Evolutionary conservation across 2,888 invertebrate genomes (phyloP), one percentile per base, ranked within the genome.

Genomic region (Eristalinus aeneus): DNA sequence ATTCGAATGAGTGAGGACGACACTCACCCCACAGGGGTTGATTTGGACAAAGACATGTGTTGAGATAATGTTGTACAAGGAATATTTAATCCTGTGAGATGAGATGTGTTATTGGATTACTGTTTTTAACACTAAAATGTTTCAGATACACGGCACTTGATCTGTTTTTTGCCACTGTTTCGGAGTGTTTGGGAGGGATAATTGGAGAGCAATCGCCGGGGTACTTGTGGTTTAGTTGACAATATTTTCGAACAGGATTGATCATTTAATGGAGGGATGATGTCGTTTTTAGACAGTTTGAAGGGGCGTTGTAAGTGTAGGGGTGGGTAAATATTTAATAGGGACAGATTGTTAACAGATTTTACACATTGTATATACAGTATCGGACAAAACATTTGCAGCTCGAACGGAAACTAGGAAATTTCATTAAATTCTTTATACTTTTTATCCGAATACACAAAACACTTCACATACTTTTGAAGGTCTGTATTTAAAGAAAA

Each of bases 61-160:
- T 82, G 69, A 53, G 61, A 78, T 86, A 78, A 82, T 82, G 69
- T 82, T 78, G 54, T 74, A 77, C 77, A 63, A 65, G 76, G 69
- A 86, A 86, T 77, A 74, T 75, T 74, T 86, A 82, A 86, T 86
- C 86, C 71, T 12, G 46, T 78, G 65, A 77, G 11, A 69, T 71
- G 73, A 71, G 82, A 67, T 71, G 69, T 78, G 54, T 86, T 82
- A 82, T 74, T 22, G 82, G 82, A 86, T 86, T 82, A 86, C 56
- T 39, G 71, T 56, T 77, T 64, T 39, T 69, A 71, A 36, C 31
- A 72, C 73, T 82, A 60, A 73, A 81, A 74, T 74, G 46, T 46
- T 46, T n/a, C 8, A 46, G 46, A 8, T 16, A 46, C 46, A 46
- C 8, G 46, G 8, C 16, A 16, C 46, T 46, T 46, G 46, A 46